Base-by-base conservation (phyloP, 2,797 vertebrate species). In the Botia kubotai region DNA sequence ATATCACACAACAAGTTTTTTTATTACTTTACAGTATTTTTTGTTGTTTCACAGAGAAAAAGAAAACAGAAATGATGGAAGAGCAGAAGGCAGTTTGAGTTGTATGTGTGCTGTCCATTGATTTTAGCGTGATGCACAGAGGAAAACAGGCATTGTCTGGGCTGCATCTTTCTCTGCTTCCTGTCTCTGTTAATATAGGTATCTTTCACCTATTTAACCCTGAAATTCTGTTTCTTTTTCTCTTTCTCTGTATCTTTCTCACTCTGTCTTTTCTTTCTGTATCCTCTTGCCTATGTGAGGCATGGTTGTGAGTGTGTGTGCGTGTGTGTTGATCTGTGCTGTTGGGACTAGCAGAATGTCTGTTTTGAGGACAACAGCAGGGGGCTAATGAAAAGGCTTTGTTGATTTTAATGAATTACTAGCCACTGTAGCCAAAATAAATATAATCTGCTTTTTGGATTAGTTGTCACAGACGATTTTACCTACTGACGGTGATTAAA, bases 381-480 rank as follows among this genome's bases (percentile, higher is more conserved):
- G 97, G 95, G 96, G 95, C 94, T 97, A 97, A 98, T 98, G 96
- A 96, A 96, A 96, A 93, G 90, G 93, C 96, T 97, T 97, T 98
- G 96, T 97, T 97, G 95, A 95, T 97, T 97, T 96, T 96, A 96
- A 96, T 92, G 94, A 97, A 97, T 97, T 96, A 95, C 94, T 93
- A 96, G 93, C 91, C 92, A 95, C 93, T 95, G 95, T 95, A 93
- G 95, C 97, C 97, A 98, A 97, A 96, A 97, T 97, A 97, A 97
- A 97, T 96, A 96, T 97, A 98, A 98, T 98, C 97, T 97, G 94
- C 95, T 97, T 96, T 98, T 94, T 95, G 93, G 95, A 95, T 95
- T 98, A 96, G 95, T 96, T 95, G 93, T 95, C 95, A 95, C 95
- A 95, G 95, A 93, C 94, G 92, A 95, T 96, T 96, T 95, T 94